Percentiles rank a stretch among this genome's conserved stretches.
Conservation (phyloP, 2,113 vertebrate genomes). For the Cepphus grylle region DNA sequence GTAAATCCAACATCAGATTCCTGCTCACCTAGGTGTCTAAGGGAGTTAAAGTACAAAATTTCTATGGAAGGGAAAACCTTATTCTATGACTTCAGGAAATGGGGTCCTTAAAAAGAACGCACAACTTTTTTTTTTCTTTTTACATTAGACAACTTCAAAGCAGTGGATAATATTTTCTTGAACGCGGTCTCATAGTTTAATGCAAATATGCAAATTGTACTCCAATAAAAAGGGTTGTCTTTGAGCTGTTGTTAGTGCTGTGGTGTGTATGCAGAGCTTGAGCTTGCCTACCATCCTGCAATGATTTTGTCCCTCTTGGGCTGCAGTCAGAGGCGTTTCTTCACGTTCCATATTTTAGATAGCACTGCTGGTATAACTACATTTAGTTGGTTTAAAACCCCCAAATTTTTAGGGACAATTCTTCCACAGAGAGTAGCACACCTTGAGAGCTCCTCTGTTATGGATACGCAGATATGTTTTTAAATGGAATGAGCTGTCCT, state of each 20-base stretch:
- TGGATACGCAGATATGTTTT: neutral
- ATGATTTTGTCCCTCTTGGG: neutral
- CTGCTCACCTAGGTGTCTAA: neutral
- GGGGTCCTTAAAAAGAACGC: neutral
- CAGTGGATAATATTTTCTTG: neutral
- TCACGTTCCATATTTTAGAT: fast-evolving
- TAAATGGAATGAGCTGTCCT: neutral
- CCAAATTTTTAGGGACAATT: neutral
- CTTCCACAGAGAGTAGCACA: no score
- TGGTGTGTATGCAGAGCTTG: neutral
- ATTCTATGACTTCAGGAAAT: neutral
- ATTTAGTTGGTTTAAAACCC: neutral
- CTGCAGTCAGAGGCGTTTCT: neutral
- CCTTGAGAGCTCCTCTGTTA: neutral
- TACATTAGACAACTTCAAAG: neutral
- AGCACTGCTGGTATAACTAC: neutral
- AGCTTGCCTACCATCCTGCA: neutral
- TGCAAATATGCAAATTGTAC: neutral
- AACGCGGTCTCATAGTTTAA: neutral
- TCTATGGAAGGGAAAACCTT: neutral
- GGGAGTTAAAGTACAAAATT: neutral
- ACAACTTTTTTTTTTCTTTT: neutral
- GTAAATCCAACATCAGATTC: neutral
- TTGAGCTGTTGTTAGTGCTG: neutral
- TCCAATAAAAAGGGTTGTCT: neutral